Evolutionary conservation across 2,113 vertebrate genomes (phyloP), one percentile per base, ranked within the genome.

Genomic region (Caranx melampygus): DNA sequence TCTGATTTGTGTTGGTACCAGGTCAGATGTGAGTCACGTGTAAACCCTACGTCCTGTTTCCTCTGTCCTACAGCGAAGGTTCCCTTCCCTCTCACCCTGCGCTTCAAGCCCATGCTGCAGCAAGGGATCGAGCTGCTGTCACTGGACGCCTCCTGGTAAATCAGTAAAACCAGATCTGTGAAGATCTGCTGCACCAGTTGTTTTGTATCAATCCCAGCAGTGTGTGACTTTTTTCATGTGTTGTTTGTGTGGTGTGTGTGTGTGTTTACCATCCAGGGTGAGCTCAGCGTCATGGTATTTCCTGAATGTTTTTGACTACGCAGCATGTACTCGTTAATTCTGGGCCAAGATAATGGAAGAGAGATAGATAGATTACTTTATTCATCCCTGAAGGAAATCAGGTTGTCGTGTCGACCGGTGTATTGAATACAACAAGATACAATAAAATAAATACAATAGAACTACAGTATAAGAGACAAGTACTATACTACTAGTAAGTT

Each of bases 281-380:
- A 99, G 98, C 91, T 99, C 98, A 75, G 98, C 98, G 42, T 99
- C 98, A 18, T 99, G 98, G 98, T 99, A 99, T 91, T 99, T 99
- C 90, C 94, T 99, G 82, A 99, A 99, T 82, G 98, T 99, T 13
- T 99, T 99, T 96, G 98, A 88, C 96, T 99, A 79, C 94, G 98
- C 88, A 99, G 98, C 95, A 99, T 99, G 96, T 99, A 99, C 83
- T 99, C 98, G 1, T 94, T 99, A 79, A 99, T 99, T 84, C 94
- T 99, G 71, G 98, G 98, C 86, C 98, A 99, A 92, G 98, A 99
- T 87, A 99, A 99, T 81, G 98, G 98, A 96, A 90, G 47, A 64
- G 45, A 42, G 45, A 8, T 2, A 6, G 0, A 49, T 54, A 26
- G 26, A 26, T 26, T 26, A 26, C 26, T 26, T 26, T 26, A 26